Evolutionary conservation across 2,113 vertebrate genomes (phyloP).

Genomic region (Triplophysa tibetana): DNA sequence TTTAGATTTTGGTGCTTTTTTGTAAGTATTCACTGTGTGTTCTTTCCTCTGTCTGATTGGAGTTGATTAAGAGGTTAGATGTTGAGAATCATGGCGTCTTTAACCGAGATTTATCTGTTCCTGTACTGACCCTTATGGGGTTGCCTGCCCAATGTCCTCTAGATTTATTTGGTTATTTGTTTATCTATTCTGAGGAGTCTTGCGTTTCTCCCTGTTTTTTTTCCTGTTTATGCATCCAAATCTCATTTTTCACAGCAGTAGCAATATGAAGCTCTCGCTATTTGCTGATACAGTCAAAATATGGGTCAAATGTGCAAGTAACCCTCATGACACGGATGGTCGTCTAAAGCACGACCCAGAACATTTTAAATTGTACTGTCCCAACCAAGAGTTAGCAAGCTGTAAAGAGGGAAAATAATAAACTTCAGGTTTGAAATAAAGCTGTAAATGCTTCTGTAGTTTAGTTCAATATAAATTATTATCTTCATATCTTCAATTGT

Average conservation of each 20-base stretch:
- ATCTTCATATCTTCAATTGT: no score
- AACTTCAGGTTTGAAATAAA: constrained; percentile 1
- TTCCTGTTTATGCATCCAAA: constrained; percentile 70
- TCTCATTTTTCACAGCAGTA: constrained; percentile 68
- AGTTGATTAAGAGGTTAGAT: constrained; percentile 83
- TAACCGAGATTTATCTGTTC: constrained; percentile 82
- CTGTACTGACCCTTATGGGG: constrained; percentile 72
- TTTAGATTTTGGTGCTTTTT: constrained; percentile 4
- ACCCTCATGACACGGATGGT: constrained; percentile 66
- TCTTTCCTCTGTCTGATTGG: constrained; percentile 73
- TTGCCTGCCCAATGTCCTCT: constrained; percentile 71
- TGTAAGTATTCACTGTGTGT: constrained; percentile 58
- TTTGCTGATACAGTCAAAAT: constrained; percentile 70
- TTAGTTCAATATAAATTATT: no score
- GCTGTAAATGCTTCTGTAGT: neutral
- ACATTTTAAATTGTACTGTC: neutral
- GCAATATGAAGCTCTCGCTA: constrained; percentile 48
- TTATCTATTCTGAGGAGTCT: constrained; percentile 72
- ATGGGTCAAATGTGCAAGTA: constrained; percentile 56
- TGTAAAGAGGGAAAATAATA: neutral
- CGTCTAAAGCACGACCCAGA: constrained; percentile 3
- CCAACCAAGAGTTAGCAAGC: neutral
- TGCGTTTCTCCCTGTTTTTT: constrained; percentile 57
- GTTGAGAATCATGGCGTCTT: constrained; percentile 72
- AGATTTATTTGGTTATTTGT: constrained; percentile 82